Evolutionary conservation across 2,797 vertebrate species (phyloP).

Genomic region (Onychomys leucogaster): DNA sequence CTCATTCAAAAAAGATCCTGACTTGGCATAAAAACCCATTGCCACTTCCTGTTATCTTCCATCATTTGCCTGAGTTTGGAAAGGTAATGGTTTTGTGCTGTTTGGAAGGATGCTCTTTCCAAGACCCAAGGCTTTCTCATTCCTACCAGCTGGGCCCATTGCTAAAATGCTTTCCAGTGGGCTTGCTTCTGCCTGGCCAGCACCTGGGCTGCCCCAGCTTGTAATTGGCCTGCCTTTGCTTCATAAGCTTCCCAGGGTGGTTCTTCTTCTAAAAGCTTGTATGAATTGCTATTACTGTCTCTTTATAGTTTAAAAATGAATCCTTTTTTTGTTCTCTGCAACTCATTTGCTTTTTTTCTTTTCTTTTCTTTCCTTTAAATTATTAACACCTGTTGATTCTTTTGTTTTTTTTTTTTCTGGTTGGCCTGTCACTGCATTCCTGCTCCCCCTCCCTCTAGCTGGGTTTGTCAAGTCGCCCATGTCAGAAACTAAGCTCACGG

Average conservation of each 20-base stretch:
- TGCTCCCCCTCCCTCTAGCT: constrained; percentile 95
- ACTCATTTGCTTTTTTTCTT: constrained; percentile 87
- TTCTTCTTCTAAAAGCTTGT: constrained; percentile 83
- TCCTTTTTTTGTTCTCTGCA: constrained; percentile 87
- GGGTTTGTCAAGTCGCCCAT: constrained; percentile 99
- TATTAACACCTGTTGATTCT: constrained; percentile 86
- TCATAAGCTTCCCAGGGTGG: constrained; percentile 70
- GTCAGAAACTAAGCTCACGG: constrained; percentile 99
- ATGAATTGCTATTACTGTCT: constrained; percentile 85
- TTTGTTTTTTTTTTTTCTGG: constrained; percentile 86
- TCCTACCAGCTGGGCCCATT: constrained; percentile 76
- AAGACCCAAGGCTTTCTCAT: constrained; percentile 69
- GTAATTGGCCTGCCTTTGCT: constrained; percentile 72
- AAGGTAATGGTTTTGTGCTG: constrained; percentile 79
- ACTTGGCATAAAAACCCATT: constrained; percentile 64
- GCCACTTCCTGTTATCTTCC: constrained; percentile 71
- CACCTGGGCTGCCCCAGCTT: constrained; percentile 71
- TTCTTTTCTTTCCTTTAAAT: constrained; percentile 88
- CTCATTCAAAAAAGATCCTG: constrained; percentile 67
- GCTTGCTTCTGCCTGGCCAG: constrained; percentile 73
- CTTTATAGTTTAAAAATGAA: constrained; percentile 86
- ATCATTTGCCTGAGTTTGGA: constrained; percentile 74
- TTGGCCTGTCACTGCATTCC: constrained; percentile 89
- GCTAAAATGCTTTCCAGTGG: constrained; percentile 59
- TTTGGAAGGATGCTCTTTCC: constrained; percentile 64